Conservation (phyloP, 2,888 invertebrate species). For the Cynaeus angustus region DNA sequence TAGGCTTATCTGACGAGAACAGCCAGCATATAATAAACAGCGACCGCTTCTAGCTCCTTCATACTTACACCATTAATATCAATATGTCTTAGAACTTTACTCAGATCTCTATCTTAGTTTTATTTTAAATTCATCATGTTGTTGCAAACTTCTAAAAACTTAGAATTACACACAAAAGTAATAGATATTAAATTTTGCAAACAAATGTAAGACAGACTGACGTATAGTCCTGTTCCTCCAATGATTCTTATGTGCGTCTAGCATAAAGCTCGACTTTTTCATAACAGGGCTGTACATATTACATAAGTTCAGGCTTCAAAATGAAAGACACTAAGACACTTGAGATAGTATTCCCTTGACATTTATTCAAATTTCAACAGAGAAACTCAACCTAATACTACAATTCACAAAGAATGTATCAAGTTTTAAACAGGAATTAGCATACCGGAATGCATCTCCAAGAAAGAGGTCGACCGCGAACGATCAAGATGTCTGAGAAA, state of each 20-base stretch:
- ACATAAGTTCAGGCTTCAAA: conserved; percentile 46
- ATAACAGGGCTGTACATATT: conserved; percentile 46
- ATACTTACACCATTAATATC: conserved; percentile 59
- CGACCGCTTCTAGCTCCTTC: conserved; percentile 48
- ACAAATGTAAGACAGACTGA: background rate
- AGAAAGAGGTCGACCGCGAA: conserved; percentile 62
- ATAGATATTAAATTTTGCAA: background rate
- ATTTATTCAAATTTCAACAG: conserved; percentile 56
- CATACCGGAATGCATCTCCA: conserved; percentile 60
- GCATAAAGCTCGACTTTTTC: conserved; percentile 10
- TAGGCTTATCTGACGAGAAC: conserved; percentile 64
- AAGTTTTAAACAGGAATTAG: conserved; percentile 63
- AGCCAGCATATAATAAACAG: conserved; percentile 63
- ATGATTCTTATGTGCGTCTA: background rate
- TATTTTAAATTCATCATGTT: conserved; percentile 4
- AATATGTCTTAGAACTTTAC: conserved; percentile 56
- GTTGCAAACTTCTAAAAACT: no score
- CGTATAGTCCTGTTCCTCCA: background rate
- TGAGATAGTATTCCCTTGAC: conserved; percentile 53
- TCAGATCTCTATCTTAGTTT: conserved; percentile 47
- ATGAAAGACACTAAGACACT: conserved; percentile 53
- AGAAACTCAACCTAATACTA: conserved; percentile 53
- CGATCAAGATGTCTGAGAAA: conserved; percentile 53
- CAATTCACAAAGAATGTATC: conserved; percentile 61
- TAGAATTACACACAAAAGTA: no score